Percentiles rank a stretch among this genome's conserved stretches.
Evolutionary conservation across 2,797 vertebrate genomes (phyloP).

Genomic region (Pitangus sulphuratus): DNA sequence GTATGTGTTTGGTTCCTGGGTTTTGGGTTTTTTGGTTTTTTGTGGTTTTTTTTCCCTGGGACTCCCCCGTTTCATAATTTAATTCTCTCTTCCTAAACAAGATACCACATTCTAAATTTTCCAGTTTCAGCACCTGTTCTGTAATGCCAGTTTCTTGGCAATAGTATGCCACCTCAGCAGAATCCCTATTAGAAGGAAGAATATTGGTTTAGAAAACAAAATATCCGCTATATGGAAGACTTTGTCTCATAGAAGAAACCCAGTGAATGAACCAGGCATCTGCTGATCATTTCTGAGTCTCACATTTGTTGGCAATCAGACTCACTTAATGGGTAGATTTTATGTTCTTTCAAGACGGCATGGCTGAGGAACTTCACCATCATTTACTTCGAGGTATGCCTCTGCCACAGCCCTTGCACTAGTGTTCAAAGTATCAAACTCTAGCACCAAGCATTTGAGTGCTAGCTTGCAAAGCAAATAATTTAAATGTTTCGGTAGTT

Average conservation of each 20-base stretch:
- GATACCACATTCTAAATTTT: not conserved
- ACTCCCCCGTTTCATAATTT: not conserved
- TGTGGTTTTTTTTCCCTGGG: not conserved
- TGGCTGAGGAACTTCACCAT: not conserved
- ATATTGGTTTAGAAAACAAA: not conserved
- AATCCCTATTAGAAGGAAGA: not conserved
- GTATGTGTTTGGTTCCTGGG: not conserved
- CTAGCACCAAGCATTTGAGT: not conserved
- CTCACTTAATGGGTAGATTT: not conserved
- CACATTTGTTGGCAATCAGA: not conserved
- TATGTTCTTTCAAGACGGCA: not conserved
- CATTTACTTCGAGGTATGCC: not conserved
- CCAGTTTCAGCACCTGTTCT: not conserved
- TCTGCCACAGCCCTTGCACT: not conserved
- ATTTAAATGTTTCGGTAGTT: not conserved
- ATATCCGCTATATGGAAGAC: not conserved
- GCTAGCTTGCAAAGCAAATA: not conserved
- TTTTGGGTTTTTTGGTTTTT: no score
- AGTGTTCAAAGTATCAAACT: not conserved
- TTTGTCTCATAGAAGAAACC: not conserved
- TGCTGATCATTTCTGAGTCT: not conserved
- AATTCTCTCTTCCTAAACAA: not conserved
- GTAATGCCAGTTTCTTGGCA: not conserved
- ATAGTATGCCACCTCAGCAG: not conserved
- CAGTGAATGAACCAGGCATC: not conserved